A percentile compares a stretch with the other conserved stretches of the same genome.
Conservation (phyloP, 2,888 invertebrate species). For the Drosophila macrospina region DNA sequence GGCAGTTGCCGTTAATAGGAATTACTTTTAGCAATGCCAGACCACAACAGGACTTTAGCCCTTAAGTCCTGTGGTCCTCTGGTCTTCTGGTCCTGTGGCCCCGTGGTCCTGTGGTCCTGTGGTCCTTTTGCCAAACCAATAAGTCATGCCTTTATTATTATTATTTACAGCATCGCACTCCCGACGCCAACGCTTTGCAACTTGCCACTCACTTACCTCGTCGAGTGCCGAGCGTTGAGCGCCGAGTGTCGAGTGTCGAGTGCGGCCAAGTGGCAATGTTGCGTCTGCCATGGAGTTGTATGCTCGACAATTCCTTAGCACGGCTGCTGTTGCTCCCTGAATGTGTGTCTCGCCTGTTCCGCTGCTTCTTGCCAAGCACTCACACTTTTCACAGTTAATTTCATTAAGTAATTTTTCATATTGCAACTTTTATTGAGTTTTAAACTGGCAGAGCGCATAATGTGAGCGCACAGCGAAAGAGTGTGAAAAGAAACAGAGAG, state of each 20-base stretch:
- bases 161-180: conserved; percentile 55
- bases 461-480: conserved; percentile 20
- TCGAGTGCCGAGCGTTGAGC: conserved; percentile 14
- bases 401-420: conserved; percentile 79
- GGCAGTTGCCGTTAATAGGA: conserved; percentile 54
- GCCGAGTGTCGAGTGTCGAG: conserved; percentile 13
- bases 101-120: conserved; percentile 6
- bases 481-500: not conserved
- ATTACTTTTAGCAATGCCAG: conserved; percentile 36
- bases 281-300: conserved; percentile 17
- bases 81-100: too few species aligned
- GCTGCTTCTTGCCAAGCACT: conserved; percentile 28
- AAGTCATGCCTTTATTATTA: conserved; percentile 72
- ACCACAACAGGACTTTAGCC: conserved; percentile 4
- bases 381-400: conserved; percentile 74
- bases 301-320: conserved; percentile 7
- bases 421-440: conserved; percentile 74
- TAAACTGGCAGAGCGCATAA: conserved; percentile 62
- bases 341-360: not conserved
- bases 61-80: not conserved
- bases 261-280: conserved; percentile 10
- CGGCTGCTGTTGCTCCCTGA: conserved; percentile 22
- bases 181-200: conserved; percentile 2
- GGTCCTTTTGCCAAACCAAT: conserved; percentile 44
- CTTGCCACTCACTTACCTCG: conserved; percentile 28